phyloP scores from a whole-genome alignment of 1,140 invertebrate genomes.

The Lethrus apterus region DNA sequence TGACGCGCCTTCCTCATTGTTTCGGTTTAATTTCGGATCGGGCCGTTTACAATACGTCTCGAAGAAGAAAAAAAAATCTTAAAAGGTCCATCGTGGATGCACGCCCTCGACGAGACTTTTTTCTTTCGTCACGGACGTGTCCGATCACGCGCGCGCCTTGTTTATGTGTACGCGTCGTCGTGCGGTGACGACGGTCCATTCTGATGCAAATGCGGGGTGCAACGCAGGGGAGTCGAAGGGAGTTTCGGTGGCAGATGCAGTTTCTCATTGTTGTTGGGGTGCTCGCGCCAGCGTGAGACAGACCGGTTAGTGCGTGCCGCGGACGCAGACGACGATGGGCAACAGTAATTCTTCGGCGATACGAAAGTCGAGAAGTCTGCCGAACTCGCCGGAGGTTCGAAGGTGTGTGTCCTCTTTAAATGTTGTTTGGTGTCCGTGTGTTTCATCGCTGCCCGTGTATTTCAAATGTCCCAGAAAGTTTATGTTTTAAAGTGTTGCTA shows the following conservation, averaged over 20 bases:
- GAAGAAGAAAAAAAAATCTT: too few species aligned
- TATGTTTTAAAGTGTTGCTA: too few species aligned
- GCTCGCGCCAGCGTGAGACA: constrained; percentile 12
- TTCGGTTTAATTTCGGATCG: too few species aligned
- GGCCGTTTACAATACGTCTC: too few species aligned
- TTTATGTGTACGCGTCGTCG: constrained; percentile 1
- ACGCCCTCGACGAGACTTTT: constrained; percentile 5
- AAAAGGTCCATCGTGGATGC: too few species aligned
- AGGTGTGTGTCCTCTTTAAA: constrained; percentile 45
- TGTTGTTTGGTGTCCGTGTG: too few species aligned
- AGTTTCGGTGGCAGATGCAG: constrained; percentile 28
- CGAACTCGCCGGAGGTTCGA: constrained; percentile 58
- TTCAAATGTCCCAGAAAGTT: too few species aligned
- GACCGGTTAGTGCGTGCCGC: constrained; percentile 6
- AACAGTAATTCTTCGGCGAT: constrained; percentile 44
- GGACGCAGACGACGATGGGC: constrained; percentile 43
- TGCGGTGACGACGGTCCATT: constrained; percentile 20
- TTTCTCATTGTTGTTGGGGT: constrained; percentile 27
- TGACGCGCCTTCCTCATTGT: too few species aligned
- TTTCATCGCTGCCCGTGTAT: too few species aligned
- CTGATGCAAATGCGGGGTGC: constrained; percentile 27
- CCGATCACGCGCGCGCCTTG: neutral
- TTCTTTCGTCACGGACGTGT: neutral
- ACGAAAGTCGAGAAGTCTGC: constrained; percentile 55
- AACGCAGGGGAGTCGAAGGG: constrained; percentile 15